Evolutionary conservation across 1,140 invertebrate species (phyloP).

Genomic region (Homalodisca vitripennis): DNA sequence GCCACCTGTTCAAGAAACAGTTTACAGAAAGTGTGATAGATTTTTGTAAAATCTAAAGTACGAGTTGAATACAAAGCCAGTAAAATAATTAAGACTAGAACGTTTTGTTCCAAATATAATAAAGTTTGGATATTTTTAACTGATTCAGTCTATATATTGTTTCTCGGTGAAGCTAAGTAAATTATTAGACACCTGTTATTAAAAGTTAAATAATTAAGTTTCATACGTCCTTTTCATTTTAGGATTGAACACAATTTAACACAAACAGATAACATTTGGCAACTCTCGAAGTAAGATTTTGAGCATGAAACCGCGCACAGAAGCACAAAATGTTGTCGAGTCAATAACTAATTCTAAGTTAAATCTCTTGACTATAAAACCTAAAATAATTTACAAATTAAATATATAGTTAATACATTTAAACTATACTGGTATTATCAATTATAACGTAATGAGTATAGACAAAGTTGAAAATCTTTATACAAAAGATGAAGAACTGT

Average conservation of each 20-base stretch:
- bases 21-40: too few relatives aligned
- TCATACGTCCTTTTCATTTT: not conserved
- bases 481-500: slow-evolving; percentile 11
- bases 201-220: not conserved
- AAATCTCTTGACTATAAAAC: slow-evolving; percentile 8
- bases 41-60: too few relatives aligned
- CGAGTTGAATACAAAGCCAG: too few relatives aligned
- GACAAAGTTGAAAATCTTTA: not conserved
- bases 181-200: slow-evolving; percentile 3
- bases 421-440: slow-evolving; percentile 28
- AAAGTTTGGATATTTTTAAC: not conserved
- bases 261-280: slow-evolving; percentile 10
- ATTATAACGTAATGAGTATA: not conserved
- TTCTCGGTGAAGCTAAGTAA: too few relatives aligned
- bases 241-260: not conserved
- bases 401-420: slow-evolving; percentile 30
- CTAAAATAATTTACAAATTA: slow-evolving; percentile 30
- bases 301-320: slow-evolving; percentile 15
- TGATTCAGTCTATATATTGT: too few relatives aligned
- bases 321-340: slow-evolving; percentile 8
- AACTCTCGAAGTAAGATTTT: slow-evolving; percentile 8
- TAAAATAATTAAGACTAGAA: slow-evolving; percentile 10
- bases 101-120: slow-evolving; percentile 2
- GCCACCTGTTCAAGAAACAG: too few relatives aligned
- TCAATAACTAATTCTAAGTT: not conserved